A percentile compares a stretch with the other conserved stretches of the same genome.
Evolutionary conservation across 1,140 invertebrate genomes (phyloP).

Genomic region (Ericerus pela): DNA sequence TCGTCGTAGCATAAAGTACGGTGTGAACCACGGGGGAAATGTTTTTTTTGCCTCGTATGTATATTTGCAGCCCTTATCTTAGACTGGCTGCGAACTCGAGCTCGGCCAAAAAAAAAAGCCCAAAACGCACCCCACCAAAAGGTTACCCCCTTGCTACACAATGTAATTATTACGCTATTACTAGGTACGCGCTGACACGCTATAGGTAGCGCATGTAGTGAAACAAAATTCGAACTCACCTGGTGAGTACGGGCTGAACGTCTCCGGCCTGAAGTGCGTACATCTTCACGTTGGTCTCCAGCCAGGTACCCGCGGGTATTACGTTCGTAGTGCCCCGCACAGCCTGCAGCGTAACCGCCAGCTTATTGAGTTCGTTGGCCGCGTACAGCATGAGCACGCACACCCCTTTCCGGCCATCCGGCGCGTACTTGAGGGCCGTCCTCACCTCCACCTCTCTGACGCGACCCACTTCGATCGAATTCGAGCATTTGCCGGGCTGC

Average conservation of each 20-base stretch:
- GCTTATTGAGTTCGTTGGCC: neutral
- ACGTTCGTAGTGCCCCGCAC: neutral
- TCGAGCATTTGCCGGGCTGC: neutral
- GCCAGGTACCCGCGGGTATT: neutral
- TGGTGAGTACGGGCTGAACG: neutral
- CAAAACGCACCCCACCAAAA: too few relatives aligned
- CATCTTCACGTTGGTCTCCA: neutral
- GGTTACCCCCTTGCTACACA: too few relatives aligned
- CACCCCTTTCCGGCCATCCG: neutral
- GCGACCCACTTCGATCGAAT: neutral
- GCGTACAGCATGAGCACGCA: neutral
- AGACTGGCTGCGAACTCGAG: too few relatives aligned
- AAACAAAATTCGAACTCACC: too few relatives aligned
- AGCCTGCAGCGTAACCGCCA: neutral
- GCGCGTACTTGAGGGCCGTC: neutral
- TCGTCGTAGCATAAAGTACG: too few relatives aligned
- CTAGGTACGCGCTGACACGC: too few relatives aligned
- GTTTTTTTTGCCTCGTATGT: too few relatives aligned
- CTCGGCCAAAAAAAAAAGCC: too few relatives aligned
- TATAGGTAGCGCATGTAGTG: too few relatives aligned
- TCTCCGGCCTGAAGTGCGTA: neutral
- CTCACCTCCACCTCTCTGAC: neutral
- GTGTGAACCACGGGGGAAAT: too few relatives aligned
- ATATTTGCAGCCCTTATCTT: too few relatives aligned
- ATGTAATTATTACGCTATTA: too few relatives aligned